Conservation (phyloP, 2,888 invertebrate species). For the Disparrhopalites patrizii region DNA sequence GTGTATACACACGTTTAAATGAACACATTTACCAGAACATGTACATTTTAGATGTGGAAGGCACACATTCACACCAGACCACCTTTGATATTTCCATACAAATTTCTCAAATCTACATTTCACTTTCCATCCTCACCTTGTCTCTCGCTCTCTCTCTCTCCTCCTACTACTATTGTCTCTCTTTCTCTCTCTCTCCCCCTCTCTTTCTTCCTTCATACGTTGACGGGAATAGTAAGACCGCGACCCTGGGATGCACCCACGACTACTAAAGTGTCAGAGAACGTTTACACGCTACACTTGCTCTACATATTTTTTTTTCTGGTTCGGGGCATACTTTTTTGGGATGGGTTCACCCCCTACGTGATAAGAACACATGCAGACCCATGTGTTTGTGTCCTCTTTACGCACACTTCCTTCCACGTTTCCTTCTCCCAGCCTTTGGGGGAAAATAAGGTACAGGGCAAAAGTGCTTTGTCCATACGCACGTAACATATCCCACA, state of each 20-base stretch:
- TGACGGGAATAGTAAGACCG: no score
- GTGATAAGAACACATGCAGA: neutral
- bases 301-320: neutral
- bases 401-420: conserved; percentile 8
- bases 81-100: conserved; percentile 29
- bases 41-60: neutral
- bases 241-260: conserved; percentile 9
- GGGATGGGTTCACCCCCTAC: neutral
- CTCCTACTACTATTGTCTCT: neutral
- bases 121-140: conserved; percentile 29
- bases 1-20: no score
- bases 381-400: neutral
- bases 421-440: neutral
- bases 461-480: neutral
- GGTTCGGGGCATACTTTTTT: neutral
- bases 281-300: conserved; percentile 5
- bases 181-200: neutral
- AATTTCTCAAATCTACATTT: conserved; percentile 25
- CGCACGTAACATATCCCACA: no score
- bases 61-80: conserved; percentile 22
- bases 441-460: neutral
- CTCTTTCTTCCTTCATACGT: no score
- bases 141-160: conserved; percentile 5
- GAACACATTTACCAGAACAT: no score
- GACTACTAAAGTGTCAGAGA: conserved; percentile 7